Conservation (phyloP, 2,113 vertebrate species). For the Saccopteryx leptura region DNA sequence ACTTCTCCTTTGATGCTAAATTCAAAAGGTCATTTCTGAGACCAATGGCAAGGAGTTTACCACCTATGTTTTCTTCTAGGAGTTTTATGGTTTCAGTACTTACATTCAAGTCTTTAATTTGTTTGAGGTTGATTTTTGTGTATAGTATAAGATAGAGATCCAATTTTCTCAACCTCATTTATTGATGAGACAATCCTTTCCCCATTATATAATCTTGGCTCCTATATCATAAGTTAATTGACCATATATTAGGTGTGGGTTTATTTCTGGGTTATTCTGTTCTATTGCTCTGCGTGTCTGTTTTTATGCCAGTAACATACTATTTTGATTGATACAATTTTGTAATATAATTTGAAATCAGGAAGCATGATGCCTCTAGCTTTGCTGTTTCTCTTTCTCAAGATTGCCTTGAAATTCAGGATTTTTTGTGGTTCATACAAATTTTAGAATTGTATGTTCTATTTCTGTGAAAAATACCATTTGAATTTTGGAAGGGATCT, state of each 20-base stretch:
- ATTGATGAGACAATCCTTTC: not conserved
- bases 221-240: not conserved
- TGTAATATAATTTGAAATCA: not conserved
- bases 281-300: too few species aligned
- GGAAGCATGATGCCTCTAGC: not conserved
- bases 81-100: not conserved
- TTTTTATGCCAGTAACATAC: not conserved
- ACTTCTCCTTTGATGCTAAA: not conserved
- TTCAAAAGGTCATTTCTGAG: not conserved
- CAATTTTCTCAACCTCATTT: not conserved
- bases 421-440: not conserved
- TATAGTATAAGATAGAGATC: not conserved
- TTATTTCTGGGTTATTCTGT: not conserved
- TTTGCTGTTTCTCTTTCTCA: conserved; percentile 29
- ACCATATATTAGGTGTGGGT: not conserved
- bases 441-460: not conserved
- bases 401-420: not conserved
- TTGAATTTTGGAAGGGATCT: not conserved
- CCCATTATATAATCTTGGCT: not conserved
- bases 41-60: not conserved
- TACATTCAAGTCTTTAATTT: not conserved
- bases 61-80: not conserved
- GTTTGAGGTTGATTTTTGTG: not conserved
- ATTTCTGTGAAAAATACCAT: not conserved
- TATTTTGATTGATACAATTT: not conserved